phyloP scores from a whole-genome alignment of 2,797 vertebrate genomes.

The Phalanger gymnotis region DNA sequence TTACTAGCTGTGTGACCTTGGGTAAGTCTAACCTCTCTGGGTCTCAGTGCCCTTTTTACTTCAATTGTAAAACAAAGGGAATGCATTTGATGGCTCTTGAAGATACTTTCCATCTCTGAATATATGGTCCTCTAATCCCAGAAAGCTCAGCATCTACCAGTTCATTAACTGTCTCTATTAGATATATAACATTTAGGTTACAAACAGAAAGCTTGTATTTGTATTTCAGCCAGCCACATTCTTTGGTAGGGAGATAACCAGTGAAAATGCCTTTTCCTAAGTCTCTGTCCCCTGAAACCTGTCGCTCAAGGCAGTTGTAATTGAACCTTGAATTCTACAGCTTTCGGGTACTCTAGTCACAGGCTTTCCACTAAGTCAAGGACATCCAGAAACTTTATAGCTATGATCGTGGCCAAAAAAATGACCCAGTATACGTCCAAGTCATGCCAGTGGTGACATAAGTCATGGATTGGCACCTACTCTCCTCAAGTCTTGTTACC shows the following conservation, averaged over 20 bases:
- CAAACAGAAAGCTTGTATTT: background rate
- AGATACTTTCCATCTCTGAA: background rate
- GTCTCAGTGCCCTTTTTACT: background rate
- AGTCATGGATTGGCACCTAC: background rate
- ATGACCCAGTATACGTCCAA: background rate
- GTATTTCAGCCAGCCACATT: background rate
- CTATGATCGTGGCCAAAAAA: background rate
- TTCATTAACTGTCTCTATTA: background rate
- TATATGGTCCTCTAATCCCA: background rate
- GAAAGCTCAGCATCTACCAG: background rate
- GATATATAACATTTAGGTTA: background rate
- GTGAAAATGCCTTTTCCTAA: background rate
- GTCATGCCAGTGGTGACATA: background rate
- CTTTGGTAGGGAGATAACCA: background rate
- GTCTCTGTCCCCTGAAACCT: background rate
- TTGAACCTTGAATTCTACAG: background rate
- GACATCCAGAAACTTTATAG: background rate
- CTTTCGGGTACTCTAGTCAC: background rate
- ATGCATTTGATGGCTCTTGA: background rate
- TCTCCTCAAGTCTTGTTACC: background rate
- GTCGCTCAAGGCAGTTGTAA: background rate
- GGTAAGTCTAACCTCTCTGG: background rate
- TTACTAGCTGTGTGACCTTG: background rate
- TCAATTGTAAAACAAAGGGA: background rate
- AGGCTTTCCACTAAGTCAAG: background rate